Conservation (phyloP, 2,888 invertebrate species). For the Elegia similella region DNA sequence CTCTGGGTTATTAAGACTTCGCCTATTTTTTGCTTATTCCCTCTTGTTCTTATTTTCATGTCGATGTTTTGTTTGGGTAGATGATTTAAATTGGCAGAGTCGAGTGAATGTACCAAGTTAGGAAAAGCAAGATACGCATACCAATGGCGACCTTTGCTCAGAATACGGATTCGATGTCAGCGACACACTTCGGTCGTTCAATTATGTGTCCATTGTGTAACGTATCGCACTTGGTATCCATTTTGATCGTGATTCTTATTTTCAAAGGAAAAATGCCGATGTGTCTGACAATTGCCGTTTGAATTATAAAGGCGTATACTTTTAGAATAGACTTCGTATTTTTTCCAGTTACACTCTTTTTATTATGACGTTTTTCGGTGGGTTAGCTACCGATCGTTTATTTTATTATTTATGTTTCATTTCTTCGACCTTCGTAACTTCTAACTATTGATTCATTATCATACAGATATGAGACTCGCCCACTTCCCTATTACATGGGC, state of each 20-base stretch:
- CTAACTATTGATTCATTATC: no score
- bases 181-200: background rate
- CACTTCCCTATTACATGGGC: no score
- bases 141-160: slow-evolving; percentile 14
- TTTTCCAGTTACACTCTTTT: no score
- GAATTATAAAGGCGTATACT: background rate
- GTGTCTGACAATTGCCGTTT: background rate
- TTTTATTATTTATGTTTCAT: no score
- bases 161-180: slow-evolving; percentile 4
- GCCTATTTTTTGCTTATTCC: no score
- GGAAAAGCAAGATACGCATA: background rate
- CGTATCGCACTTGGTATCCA: background rate
- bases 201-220: slow-evolving; percentile 12
- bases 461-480: no score
- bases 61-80: no score
- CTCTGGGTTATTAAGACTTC: no score
- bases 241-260: background rate
- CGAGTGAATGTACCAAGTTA: background rate
- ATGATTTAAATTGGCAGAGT: background rate
- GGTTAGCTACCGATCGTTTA: no score
- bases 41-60: no score
- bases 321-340: background rate
- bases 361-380: no score
- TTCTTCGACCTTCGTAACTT: no score
- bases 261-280: background rate